Evolutionary conservation across 2,888 invertebrate genomes (phyloP), one percentile per base, ranked within the genome.

Genomic region (Yponomeuta plumbellus): DNA sequence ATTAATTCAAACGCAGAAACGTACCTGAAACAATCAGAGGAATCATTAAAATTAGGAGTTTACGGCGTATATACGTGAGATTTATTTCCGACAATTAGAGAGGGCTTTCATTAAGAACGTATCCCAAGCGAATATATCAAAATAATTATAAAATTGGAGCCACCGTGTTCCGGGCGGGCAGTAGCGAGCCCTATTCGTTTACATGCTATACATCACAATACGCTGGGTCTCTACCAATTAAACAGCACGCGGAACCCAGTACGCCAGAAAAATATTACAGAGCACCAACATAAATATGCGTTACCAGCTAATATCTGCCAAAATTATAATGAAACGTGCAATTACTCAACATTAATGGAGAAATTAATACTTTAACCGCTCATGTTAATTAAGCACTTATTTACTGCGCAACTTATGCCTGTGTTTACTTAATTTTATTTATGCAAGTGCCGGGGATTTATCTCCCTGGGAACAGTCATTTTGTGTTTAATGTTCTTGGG

Each of bases 311-410:
- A 84, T 88, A 84, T 85, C 83, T 83, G 79, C 76, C 80, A 80
- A 81, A 88, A 85, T 85, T 86, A 82, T 81, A 82, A 79, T 80
- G 75, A 76, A 67, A 66, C 76, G 78, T 76, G 83, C 85, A 88
- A 88, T 91, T 89, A 90, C 78, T 89, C 86, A 84, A 80, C 86
- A 86, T 88, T 90, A 88, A 88, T 88, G 88, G 84, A 80, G 88
- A 89, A 90, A 89, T 88, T 87, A 89, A 91, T 91, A 90, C 87
- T 88, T 89, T 87, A 83, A 84, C 84, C 84, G 87, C 79, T 84
- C 81, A 79, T 84, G 86, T 86, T 87, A 86, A 90, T 90, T 87
- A 87, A 79, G 81, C 81, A 83, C 80, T 84, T 83, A 83, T 83
- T 83, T 83, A 79, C 79, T 75, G 75, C 72, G 72, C 75, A 76